These are phyloP conservation scores for Australoheros scitulus DNA, from an alignment of 2,113 vertebrate species.

Conservation along the genomic window DNA sequence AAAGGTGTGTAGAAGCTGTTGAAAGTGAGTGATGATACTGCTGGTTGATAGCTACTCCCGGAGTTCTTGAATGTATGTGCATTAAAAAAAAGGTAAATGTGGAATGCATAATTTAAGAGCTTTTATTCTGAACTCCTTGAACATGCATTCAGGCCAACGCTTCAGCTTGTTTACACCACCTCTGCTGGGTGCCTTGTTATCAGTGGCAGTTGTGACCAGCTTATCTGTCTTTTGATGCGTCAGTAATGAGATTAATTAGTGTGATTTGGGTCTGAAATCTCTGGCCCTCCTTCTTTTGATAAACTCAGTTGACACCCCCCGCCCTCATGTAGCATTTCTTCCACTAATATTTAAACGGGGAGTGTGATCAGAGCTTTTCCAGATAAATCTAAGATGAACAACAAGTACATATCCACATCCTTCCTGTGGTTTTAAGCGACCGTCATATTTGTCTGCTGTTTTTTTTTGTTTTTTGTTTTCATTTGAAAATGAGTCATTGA, in stretches of 20 bases:
- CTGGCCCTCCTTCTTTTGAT: neutral
- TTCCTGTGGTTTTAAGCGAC: conserved; percentile 50
- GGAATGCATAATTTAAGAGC: neutral
- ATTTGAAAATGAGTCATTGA: conserved; percentile 24
- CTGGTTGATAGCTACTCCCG: neutral
- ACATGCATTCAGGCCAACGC: neutral
- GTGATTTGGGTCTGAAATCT: conserved; percentile 32
- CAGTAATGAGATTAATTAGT: conserved; percentile 68
- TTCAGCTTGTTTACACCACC: conserved; percentile 19
- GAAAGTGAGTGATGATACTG: neutral
- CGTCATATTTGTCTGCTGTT: neutral
- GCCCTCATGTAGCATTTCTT: neutral
- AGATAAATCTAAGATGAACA: conserved; percentile 41
- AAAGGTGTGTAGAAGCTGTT: conserved; percentile 17
- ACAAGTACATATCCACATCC: conserved; percentile 41
- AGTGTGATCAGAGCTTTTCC: conserved; percentile 5
- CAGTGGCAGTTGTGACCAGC: conserved; percentile 49
- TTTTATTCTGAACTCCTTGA: conserved; percentile 1
- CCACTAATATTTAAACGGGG: conserved; percentile 18
- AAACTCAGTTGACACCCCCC: neutral
- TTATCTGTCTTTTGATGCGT: conserved; percentile 59
- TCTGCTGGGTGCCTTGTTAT: conserved; percentile 56
- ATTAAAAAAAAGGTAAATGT: neutral
- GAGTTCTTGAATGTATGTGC: neutral
- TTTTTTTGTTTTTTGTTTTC: neutral